Base-by-base conservation (phyloP, 2,797 vertebrate genomes). In the Chromobotia macracanthus region DNA sequence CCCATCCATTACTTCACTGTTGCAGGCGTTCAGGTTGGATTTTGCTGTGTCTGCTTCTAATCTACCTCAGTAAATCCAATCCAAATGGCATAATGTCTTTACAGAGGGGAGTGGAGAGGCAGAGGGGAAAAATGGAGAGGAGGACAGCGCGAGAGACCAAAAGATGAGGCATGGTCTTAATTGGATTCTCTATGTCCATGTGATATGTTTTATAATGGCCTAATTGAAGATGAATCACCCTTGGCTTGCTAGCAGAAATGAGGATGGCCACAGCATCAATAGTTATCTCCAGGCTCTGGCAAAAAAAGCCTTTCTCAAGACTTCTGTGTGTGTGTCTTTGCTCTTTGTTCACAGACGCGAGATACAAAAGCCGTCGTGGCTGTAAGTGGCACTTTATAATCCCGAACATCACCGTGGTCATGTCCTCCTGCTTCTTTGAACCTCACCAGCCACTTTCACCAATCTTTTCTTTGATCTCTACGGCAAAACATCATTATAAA, bases 51-150 rank as follows among this genome's bases (percentile, higher is more conserved):
- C 85, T 86, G 83, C 82, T 90, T 89, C 89, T 87, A 90, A 92
- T 93, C 91, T 89, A 92, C 88, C 86, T 84, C 86, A 87, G 88
- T 88, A 85, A 85, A 91, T 92, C 91, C 88, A 91, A 92, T 92
- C 91, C 92, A 91, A 93, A 92, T 89, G 89, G 88, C 81, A 91
- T 92, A 91, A 93, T 91, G 84, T 88, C 92, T 92, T 93, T 92
- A 94, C 88, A 87, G 89, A 89, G 58, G 44, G 56, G 72, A 82
- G 78, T 75, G 71, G 75, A 65, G 68, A 81, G 82, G 77, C 72
- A 64, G 65, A 23, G 68, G 61, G 38, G 38, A 35, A 41, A 9
- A 9, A 10, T 8, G 25, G 61, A 82, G 72, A 66, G 78, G 64
- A 79, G 85, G 58, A 85, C 77, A 82, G 12, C 72, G 69, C 56